phyloP scores from a whole-genome alignment of 2,797 vertebrate species.

The Cottoperca gobio region DNA sequence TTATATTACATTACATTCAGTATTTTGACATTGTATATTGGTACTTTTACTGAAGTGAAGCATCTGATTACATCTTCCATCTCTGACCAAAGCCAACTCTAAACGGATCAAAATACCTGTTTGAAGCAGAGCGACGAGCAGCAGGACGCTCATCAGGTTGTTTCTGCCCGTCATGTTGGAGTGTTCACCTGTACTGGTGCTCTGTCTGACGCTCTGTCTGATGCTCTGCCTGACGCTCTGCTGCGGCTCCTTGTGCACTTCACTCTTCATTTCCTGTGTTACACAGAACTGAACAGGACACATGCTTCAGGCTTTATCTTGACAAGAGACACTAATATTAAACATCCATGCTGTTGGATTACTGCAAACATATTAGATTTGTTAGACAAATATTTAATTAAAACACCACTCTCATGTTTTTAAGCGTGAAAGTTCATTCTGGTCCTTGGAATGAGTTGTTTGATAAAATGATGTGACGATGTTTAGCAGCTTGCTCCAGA shows the following conservation, averaged over 20 bases:
- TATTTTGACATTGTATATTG: neutral
- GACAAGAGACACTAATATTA: too few species aligned
- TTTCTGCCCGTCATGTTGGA: neutral
- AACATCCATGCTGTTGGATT: neutral
- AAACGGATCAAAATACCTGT: conserved; percentile 20
- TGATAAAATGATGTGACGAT: neutral
- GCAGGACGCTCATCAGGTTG: conserved; percentile 1
- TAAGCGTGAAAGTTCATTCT: neutral
- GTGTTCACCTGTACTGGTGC: neutral
- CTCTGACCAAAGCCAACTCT: neutral
- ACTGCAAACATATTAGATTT: neutral
- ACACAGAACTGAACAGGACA: neutral
- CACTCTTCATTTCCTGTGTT: conserved; percentile 47
- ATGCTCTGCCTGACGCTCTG: neutral
- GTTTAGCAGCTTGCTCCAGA: neutral
- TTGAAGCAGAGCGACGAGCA: conserved; percentile 28
- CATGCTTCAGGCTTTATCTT: neutral
- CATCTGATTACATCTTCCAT: neutral
- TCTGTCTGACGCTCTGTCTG: neutral
- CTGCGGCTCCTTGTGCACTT: too few species aligned
- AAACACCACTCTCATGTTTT: too few species aligned
- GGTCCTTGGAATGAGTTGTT: neutral
- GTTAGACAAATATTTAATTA: neutral
- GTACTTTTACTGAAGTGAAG: neutral
- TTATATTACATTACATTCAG: too few species aligned